A percentile compares a stretch with the other conserved stretches of the same genome.
Evolutionary conservation across 2,888 invertebrate genomes (phyloP).

Genomic region (Chrysomela aeneicollis): DNA sequence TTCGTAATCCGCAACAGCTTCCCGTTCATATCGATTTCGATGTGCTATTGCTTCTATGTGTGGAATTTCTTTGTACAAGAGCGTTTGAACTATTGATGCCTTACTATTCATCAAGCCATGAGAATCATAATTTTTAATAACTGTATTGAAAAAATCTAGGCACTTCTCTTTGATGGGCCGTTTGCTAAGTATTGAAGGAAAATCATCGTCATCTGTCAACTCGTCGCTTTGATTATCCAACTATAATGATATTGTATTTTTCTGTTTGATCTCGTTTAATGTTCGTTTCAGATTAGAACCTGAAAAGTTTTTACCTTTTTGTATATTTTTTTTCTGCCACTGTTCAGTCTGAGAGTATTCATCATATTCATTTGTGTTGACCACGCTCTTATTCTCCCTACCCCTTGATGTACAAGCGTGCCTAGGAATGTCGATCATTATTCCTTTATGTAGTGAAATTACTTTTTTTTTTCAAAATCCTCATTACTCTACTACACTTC

Average conservation of each 20-base stretch:
- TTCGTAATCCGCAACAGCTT: background rate
- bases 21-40: background rate
- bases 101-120: background rate
- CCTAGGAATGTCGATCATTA: background rate
- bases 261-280: background rate
- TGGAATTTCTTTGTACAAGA: background rate
- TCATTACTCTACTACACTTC: background rate
- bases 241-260: background rate
- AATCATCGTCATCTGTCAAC: constrained; percentile 1
- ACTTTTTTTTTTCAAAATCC: background rate
- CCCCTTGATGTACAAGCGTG: background rate
- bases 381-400: background rate
- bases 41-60: background rate
- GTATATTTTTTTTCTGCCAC: background rate
- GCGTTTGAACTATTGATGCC: background rate
- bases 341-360: background rate
- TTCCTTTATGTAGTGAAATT: constrained; percentile 7
- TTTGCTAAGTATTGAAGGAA: background rate
- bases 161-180: background rate
- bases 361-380: background rate
- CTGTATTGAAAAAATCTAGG: background rate
- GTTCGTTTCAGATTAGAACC: background rate
- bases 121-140: background rate
- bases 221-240: background rate
- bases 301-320: background rate